Percentiles rank a stretch among this genome's conserved stretches.
These are phyloP conservation scores for Hylia prasina DNA, from an alignment of 2,113 vertebrate species.

Conservation along the genomic window DNA sequence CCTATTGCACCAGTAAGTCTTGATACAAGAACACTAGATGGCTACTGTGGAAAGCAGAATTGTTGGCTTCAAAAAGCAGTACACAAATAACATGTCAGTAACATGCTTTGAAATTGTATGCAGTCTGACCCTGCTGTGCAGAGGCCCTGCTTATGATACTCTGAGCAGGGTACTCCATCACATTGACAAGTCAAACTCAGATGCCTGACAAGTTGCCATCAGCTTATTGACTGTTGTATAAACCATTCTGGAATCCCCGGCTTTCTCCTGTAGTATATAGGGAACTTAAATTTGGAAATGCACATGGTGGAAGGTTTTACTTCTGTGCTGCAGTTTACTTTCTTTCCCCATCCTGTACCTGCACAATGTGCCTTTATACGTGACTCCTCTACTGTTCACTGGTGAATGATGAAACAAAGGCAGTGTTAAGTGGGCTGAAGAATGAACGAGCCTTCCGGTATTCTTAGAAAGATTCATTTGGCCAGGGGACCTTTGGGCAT, in stretches of 20 bases:
- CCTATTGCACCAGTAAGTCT: neutral
- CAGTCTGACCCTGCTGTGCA: neutral
- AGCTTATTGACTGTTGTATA: neutral
- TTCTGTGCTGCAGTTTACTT: neutral
- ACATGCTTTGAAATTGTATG: fast-evolving
- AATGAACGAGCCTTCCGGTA: neutral
- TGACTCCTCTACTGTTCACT: neutral
- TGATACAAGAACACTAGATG: neutral
- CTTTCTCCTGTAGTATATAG: neutral
- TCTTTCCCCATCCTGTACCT: neutral
- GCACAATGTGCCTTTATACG: neutral
- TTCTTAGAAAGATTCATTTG: neutral
- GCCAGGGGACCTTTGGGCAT: neutral
- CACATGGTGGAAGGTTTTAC: neutral
- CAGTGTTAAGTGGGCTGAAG: neutral
- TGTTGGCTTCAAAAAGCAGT: neutral
- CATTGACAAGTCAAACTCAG: neutral
- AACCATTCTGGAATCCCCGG: neutral
- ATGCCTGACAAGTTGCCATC: neutral
- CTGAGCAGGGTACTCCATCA: neutral
- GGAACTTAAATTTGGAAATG: neutral
- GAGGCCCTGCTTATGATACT: neutral
- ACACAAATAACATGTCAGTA: neutral
- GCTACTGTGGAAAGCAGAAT: neutral
- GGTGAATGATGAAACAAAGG: neutral